phyloP scores from a whole-genome alignment of 35 echinoderm and acorn worm species.

The Ptychodera flava region DNA sequence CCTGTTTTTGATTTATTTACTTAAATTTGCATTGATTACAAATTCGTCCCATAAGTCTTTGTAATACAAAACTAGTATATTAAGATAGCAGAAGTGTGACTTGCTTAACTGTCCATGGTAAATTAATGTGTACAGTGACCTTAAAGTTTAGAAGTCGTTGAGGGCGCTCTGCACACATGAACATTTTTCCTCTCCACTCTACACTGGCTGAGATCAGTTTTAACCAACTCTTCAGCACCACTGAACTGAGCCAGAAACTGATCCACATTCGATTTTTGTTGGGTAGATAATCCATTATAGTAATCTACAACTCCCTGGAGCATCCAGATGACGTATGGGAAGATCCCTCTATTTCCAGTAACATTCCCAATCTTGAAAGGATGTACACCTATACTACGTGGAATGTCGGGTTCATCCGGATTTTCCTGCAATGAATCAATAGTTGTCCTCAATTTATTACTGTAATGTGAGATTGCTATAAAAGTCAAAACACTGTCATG shows the following conservation, averaged over 20 bases:
- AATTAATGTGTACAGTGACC: too few relatives aligned
- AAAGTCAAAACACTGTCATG: too few relatives aligned
- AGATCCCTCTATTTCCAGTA: not conserved
- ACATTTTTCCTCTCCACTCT: constrained; percentile 9
- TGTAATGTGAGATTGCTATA: too few relatives aligned
- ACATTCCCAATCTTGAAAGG: not conserved
- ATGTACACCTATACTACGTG: constrained; percentile 6
- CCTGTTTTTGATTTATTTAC: too few relatives aligned
- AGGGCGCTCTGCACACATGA: not conserved
- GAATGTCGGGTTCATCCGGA: not conserved
- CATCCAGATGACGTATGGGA: constrained; percentile 15
- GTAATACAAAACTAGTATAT: too few relatives aligned
- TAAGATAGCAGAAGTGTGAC: too few relatives aligned
- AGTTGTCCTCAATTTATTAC: too few relatives aligned
- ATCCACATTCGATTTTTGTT: not conserved
- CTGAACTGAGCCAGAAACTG: not conserved
- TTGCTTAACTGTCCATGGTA: too few relatives aligned
- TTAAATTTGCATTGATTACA: too few relatives aligned
- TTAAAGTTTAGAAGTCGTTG: not conserved
- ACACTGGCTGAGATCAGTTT: not conserved
- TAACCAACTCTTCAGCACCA: constrained; percentile 14
- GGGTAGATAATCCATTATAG: constrained; percentile 2
- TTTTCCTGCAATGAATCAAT: not conserved
- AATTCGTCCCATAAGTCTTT: too few relatives aligned
- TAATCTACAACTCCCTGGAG: not conserved